phyloP scores from a whole-genome alignment of 2,888 invertebrate species.

The Octonoba sinensis region DNA sequence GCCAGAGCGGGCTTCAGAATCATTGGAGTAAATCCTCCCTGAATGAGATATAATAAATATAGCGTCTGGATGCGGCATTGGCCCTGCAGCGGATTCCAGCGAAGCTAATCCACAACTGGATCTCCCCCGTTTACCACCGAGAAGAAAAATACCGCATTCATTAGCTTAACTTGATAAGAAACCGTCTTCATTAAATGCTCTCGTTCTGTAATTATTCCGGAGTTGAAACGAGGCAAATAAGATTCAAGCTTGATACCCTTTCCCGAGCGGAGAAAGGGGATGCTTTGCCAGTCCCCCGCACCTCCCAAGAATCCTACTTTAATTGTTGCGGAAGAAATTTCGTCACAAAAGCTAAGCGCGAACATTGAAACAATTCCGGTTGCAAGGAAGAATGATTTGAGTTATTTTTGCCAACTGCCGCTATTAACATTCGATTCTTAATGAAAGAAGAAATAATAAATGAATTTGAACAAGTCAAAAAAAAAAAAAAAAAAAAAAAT shows the following conservation, averaged over 20 bases:
- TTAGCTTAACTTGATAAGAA: slow-evolving; percentile 64
- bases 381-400: too few species aligned
- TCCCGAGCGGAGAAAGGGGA: background rate
- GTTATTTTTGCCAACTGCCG: too few species aligned
- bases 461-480: too few species aligned
- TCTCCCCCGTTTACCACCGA: slow-evolving; percentile 23
- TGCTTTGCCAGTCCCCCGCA: too few species aligned
- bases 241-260: slow-evolving; percentile 46
- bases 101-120: slow-evolving; percentile 47
- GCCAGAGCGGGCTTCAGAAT: slow-evolving; percentile 30
- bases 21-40: slow-evolving; percentile 55
- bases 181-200: slow-evolving; percentile 62
- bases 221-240: slow-evolving; percentile 57
- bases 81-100: slow-evolving; percentile 28
- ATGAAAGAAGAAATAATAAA: too few species aligned
- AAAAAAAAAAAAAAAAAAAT: too few species aligned
- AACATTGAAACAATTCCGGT: too few species aligned
- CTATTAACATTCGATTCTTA: too few species aligned
- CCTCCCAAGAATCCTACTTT: too few species aligned
- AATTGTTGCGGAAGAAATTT: too few species aligned
- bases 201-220: slow-evolving; percentile 53
- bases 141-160: slow-evolving; percentile 63
- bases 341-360: too few species aligned
- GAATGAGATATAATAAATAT: slow-evolving; percentile 62
- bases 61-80: slow-evolving; percentile 33